Percentiles rank a stretch among this genome's conserved stretches.
These are phyloP conservation scores for Solen grandis DNA, from an alignment of 1,140 invertebrate genomes.

Conservation along the genomic window DNA sequence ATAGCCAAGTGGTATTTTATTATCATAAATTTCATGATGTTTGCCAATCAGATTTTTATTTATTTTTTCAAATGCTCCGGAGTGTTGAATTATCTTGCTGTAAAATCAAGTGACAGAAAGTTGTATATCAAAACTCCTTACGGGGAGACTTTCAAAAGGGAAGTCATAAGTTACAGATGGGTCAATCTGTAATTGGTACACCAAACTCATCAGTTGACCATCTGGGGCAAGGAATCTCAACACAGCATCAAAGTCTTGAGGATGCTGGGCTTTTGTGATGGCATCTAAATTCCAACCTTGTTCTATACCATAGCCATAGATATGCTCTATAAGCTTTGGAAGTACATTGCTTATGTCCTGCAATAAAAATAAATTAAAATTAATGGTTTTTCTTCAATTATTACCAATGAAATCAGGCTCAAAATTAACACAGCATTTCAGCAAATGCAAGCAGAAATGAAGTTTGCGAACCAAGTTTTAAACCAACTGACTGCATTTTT, in stretches of 20 bases:
- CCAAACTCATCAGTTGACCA: conserved; percentile 90
- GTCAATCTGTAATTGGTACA: conserved; percentile 91
- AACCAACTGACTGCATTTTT: neutral
- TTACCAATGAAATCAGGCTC: no score
- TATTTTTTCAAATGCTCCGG: neutral
- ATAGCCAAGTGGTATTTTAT: neutral
- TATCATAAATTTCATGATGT: no score
- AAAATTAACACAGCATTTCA: no score
- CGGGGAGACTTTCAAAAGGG: conserved; percentile 89
- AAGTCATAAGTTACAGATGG: conserved; percentile 91
- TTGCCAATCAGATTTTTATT: neutral
- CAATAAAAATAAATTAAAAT: conserved; percentile 28
- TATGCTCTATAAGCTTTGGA: conserved; percentile 87
- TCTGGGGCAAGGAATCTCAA: conserved; percentile 89
- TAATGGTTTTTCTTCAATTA: neutral
- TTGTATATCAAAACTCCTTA: conserved; percentile 82
- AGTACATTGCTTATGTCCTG: conserved; percentile 87
- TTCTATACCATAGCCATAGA: conserved; percentile 87
- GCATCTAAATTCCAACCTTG: conserved; percentile 89
- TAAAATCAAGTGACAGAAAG: conserved; percentile 67
- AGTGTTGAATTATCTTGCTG: neutral
- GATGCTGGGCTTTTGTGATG: conserved; percentile 82
- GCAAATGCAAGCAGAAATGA: no score
- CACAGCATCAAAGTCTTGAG: conserved; percentile 87
- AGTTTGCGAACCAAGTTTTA: neutral